These are phyloP conservation scores for Chrosomus eos DNA, from an alignment of 2,797 vertebrate species.

Conservation along the genomic window DNA sequence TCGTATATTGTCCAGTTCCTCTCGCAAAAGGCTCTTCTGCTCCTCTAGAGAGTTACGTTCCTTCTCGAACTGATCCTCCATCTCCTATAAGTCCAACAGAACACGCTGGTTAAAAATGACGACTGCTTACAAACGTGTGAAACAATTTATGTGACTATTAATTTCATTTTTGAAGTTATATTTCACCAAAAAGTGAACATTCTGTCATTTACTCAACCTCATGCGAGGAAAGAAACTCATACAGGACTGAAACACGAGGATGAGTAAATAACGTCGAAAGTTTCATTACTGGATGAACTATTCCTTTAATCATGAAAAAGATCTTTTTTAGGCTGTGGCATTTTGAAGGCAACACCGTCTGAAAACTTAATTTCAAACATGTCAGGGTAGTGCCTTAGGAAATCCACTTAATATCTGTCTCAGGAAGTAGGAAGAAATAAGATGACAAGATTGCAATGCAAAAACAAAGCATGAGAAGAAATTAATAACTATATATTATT, in stretches of 20 bases:
- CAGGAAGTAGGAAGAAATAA: background rate
- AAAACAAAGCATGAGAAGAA: constrained; percentile 35
- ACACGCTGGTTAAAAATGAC: constrained; percentile 11
- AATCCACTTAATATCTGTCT: constrained; percentile 25
- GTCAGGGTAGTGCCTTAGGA: background rate
- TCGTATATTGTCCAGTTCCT: constrained; percentile 87
- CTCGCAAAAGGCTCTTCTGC: constrained; percentile 87
- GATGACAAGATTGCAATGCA: background rate
- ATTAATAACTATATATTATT: constrained; percentile 30
- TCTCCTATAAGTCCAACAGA: constrained; percentile 78
- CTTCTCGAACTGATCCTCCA: constrained; percentile 92
- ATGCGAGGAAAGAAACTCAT: background rate
- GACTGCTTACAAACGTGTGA: background rate
- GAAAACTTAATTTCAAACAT: constrained; percentile 34
- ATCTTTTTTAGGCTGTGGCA: background rate
- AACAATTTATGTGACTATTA: background rate
- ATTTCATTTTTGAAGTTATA: background rate
- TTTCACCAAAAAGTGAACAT: background rate
- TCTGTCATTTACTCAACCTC: background rate
- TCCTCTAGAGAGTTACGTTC: constrained; percentile 89
- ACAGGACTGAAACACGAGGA: background rate
- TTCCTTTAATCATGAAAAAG: background rate
- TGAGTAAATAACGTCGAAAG: background rate
- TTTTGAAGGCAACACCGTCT: constrained; percentile 24
- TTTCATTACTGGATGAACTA: constrained; percentile 14